These are phyloP conservation scores for Oryzias dopingdopingensis DNA, from an alignment of 2,797 vertebrate genomes.

Conservation along the genomic window DNA sequence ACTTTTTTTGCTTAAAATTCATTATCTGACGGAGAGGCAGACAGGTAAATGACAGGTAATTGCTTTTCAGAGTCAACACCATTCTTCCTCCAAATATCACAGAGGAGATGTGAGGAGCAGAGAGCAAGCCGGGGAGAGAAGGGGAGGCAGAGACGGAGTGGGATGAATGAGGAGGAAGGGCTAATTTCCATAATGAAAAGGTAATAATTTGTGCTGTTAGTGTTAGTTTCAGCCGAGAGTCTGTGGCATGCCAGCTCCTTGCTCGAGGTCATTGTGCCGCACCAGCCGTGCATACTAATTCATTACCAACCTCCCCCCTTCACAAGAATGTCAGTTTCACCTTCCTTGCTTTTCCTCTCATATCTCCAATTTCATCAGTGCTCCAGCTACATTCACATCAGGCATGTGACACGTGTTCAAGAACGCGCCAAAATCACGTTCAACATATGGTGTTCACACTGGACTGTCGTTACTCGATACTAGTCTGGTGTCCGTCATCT, in stretches of 20 bases:
- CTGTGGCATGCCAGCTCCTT: constrained; percentile 58
- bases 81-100: constrained; percentile 59
- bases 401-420: too few species aligned
- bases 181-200: constrained; percentile 78
- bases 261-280: constrained; percentile 67
- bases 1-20: constrained; percentile 75
- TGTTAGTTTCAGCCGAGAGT: constrained; percentile 69
- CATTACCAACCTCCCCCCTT: constrained; percentile 57
- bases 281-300: constrained; percentile 70
- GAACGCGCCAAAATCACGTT: too few species aligned
- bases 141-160: constrained; percentile 65
- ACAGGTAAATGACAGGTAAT: constrained; percentile 79
- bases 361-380: constrained; percentile 40
- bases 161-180: constrained; percentile 64
- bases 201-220: constrained; percentile 75
- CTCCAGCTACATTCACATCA: background rate
- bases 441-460: too few species aligned
- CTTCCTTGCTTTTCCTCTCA: constrained; percentile 51
- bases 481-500: too few species aligned
- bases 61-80: constrained; percentile 75
- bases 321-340: constrained; percentile 68
- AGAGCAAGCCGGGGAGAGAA: constrained; percentile 53
- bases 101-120: constrained; percentile 49
- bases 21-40: constrained; percentile 68
- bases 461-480: too few species aligned